Evolutionary conservation across 2,113 vertebrate species (phyloP).

Genomic region (Hystrix cristata): DNA sequence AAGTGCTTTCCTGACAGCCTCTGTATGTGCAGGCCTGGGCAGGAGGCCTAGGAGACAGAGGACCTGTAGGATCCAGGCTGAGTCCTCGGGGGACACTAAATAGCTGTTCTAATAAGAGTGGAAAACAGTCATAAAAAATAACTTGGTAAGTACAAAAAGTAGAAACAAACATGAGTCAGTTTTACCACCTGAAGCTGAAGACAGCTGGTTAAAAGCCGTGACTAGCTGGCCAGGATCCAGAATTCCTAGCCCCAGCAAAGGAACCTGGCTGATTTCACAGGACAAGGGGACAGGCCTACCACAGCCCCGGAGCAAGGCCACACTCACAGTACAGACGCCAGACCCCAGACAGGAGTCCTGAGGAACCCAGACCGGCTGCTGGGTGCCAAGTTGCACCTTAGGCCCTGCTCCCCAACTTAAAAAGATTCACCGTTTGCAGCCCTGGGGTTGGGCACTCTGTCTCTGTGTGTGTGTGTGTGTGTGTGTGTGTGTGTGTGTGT

Average conservation of each 20-base stretch:
- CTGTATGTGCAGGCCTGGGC: background rate
- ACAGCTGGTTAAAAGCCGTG: background rate
- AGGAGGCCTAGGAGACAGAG: background rate
- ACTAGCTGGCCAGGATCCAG: background rate
- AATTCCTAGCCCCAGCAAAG: background rate
- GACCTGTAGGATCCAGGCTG: background rate
- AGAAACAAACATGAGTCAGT: background rate
- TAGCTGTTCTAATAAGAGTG: slow-evolving; percentile 14
- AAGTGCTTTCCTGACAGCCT: background rate
- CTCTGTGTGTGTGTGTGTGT: background rate
- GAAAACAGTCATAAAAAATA: background rate
- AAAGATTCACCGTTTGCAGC: background rate
- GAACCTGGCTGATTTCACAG: background rate
- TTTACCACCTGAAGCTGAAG: slow-evolving; percentile 13
- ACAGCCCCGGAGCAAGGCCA: background rate
- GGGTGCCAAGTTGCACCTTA: background rate
- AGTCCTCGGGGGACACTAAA: background rate
- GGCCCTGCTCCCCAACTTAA: background rate
- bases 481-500: background rate
- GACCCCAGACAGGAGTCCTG: background rate
- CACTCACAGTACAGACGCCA: no score
- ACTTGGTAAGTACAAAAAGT: slow-evolving; percentile 24
- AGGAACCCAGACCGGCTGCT: background rate
- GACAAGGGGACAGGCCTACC: background rate
- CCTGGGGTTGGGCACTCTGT: background rate